Evolutionary conservation across 2,888 invertebrate genomes (phyloP), one percentile per base, ranked within the genome.

Genomic region (Habroteleia sp.): DNA sequence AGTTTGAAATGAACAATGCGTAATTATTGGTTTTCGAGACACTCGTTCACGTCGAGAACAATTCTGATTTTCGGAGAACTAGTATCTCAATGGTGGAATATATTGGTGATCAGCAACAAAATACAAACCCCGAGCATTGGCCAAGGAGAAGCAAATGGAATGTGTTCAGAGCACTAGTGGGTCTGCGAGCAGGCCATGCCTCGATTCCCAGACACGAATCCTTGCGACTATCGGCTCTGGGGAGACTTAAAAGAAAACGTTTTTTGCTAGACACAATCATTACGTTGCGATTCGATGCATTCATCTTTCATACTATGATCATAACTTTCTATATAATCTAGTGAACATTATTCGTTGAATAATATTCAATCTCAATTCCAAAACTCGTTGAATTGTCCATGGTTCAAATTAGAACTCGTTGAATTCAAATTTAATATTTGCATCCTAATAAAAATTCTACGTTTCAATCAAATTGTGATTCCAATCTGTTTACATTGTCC

Each of bases 91-190:
- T 78, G 78, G 74, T 77, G 79, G 78, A 77, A 82, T 79, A 79
- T 82, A 83, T 83, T 83, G 82, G 81, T 83, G 83, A 83, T 83
- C 83, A 83, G 83, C 83, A 83, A 83, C 83, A 83, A 81, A 83
- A 83, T 83, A 83, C 83, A 83, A 83, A 83, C 83, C 83, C 83
- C 83, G 83, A 83, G 83, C 83, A 82, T 83, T 83, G 83, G 83
- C 83, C 83, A 82, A 83, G 83, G 83, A 83, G 83, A 83, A 83
- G 83, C 82, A 81, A 83, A 83, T 83, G 83, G 83, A 83, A 83
- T 83, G 83, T 83, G 83, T 83, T 83, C 83, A 83, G 83, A 82
- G 83, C 83, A 82, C 83, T 83, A 83, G 83, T 83, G 83, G 82
- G 83, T 83, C 83, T 83, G 83, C 83, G 82, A 83, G 83, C 83